phyloP scores from a whole-genome alignment of 2,797 vertebrate genomes.

The Sandelia bainsii region DNA sequence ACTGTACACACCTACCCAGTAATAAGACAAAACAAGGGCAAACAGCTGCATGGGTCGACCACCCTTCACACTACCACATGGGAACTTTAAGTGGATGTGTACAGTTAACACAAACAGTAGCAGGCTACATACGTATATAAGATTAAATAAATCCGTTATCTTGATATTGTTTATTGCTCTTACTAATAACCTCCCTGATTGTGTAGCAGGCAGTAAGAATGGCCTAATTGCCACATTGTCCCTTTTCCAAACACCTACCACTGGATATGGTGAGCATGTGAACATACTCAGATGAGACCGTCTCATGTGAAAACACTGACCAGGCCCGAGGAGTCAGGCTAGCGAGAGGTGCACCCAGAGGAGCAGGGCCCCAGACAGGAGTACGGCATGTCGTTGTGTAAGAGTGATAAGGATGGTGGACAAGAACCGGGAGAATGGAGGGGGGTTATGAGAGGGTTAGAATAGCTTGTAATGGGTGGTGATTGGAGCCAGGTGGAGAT shows the following conservation, averaged over 20 bases:
- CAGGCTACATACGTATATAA: not conserved
- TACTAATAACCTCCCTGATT: not conserved
- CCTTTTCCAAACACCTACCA: not conserved
- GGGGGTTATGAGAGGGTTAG: conserved; percentile 29
- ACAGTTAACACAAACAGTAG: not conserved
- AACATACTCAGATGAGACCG: conserved; percentile 8
- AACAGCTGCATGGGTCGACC: not conserved
- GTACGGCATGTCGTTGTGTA: conserved; percentile 16
- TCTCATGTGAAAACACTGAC: conserved; percentile 67
- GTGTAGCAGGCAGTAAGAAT: not conserved
- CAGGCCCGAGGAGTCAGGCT: conserved; percentile 42
- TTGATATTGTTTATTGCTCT: not conserved
- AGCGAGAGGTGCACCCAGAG: conserved; percentile 13
- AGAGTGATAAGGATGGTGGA: conserved; percentile 41
- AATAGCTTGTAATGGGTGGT: conserved; percentile 49
- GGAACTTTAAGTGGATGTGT: not conserved
- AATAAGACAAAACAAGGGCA: conserved; percentile 6
- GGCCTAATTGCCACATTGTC: not conserved
- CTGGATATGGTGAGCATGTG: not conserved
- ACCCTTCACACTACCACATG: not conserved
- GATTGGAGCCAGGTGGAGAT: conserved; percentile 63
- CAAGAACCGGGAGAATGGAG: not conserved
- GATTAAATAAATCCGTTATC: not conserved
- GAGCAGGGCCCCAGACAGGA: conserved; percentile 29
- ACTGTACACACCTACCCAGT: conserved; percentile 8